Evolutionary conservation across 1,140 invertebrate genomes (phyloP).

Genomic region (Venturia canescens): DNA sequence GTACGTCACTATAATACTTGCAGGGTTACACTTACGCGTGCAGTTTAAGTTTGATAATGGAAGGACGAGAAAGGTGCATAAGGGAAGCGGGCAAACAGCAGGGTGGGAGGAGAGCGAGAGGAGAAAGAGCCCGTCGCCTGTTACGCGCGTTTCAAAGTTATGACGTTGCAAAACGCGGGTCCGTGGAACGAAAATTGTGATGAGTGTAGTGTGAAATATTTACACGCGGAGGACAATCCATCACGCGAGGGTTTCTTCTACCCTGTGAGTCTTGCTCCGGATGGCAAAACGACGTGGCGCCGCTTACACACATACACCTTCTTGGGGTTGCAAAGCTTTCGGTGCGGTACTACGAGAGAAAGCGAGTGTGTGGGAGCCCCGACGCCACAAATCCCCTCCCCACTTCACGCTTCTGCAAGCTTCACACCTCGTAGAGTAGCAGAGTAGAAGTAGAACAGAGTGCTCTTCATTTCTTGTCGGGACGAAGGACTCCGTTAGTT

Average conservation of each 20-base stretch:
- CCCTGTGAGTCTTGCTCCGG: constrained; percentile 50
- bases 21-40: neutral
- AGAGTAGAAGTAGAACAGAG: constrained; percentile 63
- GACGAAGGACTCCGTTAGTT: constrained; percentile 39
- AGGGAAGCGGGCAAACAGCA: constrained; percentile 10
- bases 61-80: constrained; percentile 10
- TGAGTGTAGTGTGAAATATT: constrained; percentile 70
- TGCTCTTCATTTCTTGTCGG: constrained; percentile 65
- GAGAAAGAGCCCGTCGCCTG: constrained; percentile 47
- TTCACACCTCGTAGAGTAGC: constrained; percentile 61
- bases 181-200: constrained; percentile 65
- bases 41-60: constrained; percentile 7
- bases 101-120: constrained; percentile 33
- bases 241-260: constrained; percentile 56
- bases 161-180: constrained; percentile 54
- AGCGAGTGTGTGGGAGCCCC: neutral
- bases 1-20: neutral
- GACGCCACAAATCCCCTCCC: neutral
- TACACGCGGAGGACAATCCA: constrained; percentile 69
- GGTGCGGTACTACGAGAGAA: constrained; percentile 43
- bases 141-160: constrained; percentile 54
- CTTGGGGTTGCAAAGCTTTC: constrained; percentile 51
- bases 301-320: constrained; percentile 42
- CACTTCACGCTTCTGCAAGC: constrained; percentile 64
- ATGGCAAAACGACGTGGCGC: constrained; percentile 49